Conservation (phyloP, 2,888 invertebrate genomes). For the Trichogramma evanescens region DNA sequence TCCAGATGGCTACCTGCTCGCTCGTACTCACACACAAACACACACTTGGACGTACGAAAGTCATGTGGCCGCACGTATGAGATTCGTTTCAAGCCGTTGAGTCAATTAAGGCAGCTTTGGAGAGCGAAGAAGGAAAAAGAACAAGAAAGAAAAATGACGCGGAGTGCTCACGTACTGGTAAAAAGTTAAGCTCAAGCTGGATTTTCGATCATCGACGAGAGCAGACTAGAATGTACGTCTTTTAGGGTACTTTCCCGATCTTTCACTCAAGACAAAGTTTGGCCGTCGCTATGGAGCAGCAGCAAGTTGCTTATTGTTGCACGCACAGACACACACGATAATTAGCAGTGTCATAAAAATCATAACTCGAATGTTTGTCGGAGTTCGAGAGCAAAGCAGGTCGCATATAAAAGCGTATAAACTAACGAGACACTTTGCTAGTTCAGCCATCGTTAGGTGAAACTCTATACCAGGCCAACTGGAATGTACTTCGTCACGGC, state of each 20-base stretch:
- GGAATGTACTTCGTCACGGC: too few relatives aligned
- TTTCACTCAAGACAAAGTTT: too few relatives aligned
- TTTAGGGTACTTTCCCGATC: too few relatives aligned
- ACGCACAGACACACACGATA: background rate
- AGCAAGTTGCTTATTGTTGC: constrained; percentile 1
- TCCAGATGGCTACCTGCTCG: background rate
- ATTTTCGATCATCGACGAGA: too few relatives aligned
- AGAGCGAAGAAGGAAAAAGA: background rate
- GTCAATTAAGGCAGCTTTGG: constrained; percentile 16
- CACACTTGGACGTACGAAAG: too few relatives aligned
- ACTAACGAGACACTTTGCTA: constrained; percentile 7
- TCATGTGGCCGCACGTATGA: background rate
- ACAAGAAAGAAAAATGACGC: too few relatives aligned
- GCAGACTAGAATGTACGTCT: too few relatives aligned
- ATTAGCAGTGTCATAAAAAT: constrained; percentile 7
- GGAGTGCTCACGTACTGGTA: too few relatives aligned
- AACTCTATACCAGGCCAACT: too few relatives aligned
- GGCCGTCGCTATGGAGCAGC: background rate
- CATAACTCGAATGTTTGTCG: background rate
- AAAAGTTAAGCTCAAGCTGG: too few relatives aligned
- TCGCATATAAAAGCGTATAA: background rate
- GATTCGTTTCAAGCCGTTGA: constrained; percentile 2
- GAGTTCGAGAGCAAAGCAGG: background rate
- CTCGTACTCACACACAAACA: too few relatives aligned
- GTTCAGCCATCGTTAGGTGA: background rate